These are phyloP conservation scores for Nasonia longicornis DNA, from an alignment of 1,140 invertebrate species.

Conservation along the genomic window DNA sequence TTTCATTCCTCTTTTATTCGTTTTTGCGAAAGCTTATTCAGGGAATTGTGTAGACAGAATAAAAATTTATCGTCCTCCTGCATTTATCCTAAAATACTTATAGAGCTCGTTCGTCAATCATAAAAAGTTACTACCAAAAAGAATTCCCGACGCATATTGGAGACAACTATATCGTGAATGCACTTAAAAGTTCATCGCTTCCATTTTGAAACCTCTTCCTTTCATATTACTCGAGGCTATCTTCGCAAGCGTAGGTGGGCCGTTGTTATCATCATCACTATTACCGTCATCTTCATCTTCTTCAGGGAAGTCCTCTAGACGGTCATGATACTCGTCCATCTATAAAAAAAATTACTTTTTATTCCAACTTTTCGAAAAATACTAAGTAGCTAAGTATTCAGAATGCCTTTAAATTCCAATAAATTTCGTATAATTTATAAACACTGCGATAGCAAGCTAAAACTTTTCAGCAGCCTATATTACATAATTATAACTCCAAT, in stretches of 20 bases:
- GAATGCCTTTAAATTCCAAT: neutral
- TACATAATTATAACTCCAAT: neutral
- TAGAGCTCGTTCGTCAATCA: constrained; percentile 4
- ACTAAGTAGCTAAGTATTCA: too few relatives aligned
- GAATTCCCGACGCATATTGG: neutral
- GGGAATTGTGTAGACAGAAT: neutral
- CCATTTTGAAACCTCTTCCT: constrained; percentile 67
- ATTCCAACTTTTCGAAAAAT: too few relatives aligned
- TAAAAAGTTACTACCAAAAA: constrained; percentile 12
- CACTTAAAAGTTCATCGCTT: constrained; percentile 67
- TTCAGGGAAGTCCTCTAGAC: constrained; percentile 66
- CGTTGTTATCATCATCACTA: constrained; percentile 64
- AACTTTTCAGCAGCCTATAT: neutral
- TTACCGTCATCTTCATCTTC: constrained; percentile 68
- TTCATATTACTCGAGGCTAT: constrained; percentile 58
- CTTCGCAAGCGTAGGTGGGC: constrained; percentile 56
- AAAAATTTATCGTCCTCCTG: neutral
- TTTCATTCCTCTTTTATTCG: neutral
- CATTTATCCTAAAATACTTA: neutral
- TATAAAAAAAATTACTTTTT: constrained; percentile 38
- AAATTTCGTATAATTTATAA: neutral
- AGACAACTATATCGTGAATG: neutral
- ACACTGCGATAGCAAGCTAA: neutral
- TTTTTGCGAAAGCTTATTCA: neutral
- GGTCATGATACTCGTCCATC: constrained; percentile 66